phyloP scores from a whole-genome alignment of 2,113 vertebrate species.

The Eulacestoma nigropectus region DNA sequence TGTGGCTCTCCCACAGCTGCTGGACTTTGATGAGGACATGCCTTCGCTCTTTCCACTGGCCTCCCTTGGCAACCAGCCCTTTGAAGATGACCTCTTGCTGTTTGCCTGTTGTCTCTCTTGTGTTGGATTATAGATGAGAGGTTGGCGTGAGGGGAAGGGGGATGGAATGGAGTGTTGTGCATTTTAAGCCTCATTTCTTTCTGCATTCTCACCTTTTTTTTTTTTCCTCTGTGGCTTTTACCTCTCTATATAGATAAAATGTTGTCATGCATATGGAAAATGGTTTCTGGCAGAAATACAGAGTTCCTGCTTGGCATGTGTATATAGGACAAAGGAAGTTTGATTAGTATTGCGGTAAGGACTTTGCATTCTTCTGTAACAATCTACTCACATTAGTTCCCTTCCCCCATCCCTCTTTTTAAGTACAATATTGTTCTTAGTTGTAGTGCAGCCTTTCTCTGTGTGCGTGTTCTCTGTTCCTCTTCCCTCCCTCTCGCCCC shows the following conservation, averaged over 20 bases:
- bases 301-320: neutral
- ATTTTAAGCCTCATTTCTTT: slow-evolving; percentile 63
- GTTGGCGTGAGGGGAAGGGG: slow-evolving; percentile 64
- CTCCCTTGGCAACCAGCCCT: slow-evolving; percentile 88
- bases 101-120: slow-evolving; percentile 82
- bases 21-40: slow-evolving; percentile 86
- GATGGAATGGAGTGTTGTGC: slow-evolving; percentile 42
- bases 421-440: neutral
- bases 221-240: neutral
- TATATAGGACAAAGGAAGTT: neutral
- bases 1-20: slow-evolving; percentile 75
- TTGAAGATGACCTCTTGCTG: slow-evolving; percentile 86
- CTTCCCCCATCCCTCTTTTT: neutral
- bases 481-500: neutral
- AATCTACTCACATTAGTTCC: neutral
- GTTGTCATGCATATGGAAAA: neutral
- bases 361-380: neutral
- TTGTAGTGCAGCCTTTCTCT: neutral
- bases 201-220: slow-evolving; percentile 33
- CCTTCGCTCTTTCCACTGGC: slow-evolving; percentile 75
- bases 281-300: neutral
- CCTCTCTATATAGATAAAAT: neutral
- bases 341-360: neutral
- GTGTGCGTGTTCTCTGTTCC: neutral
- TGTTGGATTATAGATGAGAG: slow-evolving; percentile 80